Evolutionary conservation across 2,797 vertebrate species (phyloP).

Genomic region (Pterois miles): DNA sequence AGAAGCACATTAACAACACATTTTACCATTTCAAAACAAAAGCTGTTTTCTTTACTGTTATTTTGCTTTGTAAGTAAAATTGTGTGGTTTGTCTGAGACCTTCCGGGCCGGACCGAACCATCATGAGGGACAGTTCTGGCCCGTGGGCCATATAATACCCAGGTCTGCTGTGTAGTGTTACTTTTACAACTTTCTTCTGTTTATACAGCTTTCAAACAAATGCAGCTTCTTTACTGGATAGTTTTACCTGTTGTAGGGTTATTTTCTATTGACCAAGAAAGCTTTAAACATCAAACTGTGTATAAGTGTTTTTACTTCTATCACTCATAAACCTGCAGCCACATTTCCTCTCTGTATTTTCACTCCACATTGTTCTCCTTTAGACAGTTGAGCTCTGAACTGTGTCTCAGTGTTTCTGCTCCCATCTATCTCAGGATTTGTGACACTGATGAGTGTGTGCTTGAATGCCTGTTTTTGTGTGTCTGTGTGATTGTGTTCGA

Average conservation of each 20-base stretch:
- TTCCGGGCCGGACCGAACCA: no score
- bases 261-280: not conserved
- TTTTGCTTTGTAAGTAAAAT: no score
- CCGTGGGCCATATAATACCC: no score
- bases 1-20: no score
- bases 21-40: no score
- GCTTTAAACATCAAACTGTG: no score
- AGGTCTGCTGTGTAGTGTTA: no score
- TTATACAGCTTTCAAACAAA: not conserved
- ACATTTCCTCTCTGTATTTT: not conserved
- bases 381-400: not conserved
- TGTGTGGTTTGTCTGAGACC: no score
- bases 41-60: no score
- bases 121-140: no score
- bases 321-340: not conserved
- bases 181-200: not conserved
- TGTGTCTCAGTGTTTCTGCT: not conserved
- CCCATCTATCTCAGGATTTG: constrained; percentile 27
- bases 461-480: not conserved
- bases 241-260: not conserved
- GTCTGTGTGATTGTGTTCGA: constrained; percentile 21
- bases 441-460: constrained; percentile 18
- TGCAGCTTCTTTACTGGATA: not conserved
- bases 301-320: not conserved
- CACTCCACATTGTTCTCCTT: not conserved